A percentile compares a stretch with the other conserved stretches of the same genome.
phyloP scores from a whole-genome alignment of 2,888 invertebrate species.

The Pseudococcus jackbeardsleyi region DNA sequence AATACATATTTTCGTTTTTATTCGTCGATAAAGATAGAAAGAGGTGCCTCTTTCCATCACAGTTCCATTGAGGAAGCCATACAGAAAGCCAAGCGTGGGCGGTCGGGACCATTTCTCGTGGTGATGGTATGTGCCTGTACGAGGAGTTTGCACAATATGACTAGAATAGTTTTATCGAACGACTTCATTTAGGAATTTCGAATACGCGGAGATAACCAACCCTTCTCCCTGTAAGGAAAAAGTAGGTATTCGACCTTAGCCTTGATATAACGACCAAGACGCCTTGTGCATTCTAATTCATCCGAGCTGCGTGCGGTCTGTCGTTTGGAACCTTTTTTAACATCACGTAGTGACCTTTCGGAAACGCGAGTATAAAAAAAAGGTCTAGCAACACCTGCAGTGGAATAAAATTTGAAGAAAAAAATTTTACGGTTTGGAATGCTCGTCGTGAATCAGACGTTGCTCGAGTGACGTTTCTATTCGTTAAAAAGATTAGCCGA shows the following conservation, averaged over 20 bases:
- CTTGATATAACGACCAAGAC: slow-evolving; percentile 20
- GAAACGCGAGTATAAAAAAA: not conserved
- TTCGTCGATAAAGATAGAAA: too few species aligned
- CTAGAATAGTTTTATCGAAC: not conserved
- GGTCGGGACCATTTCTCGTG: not conserved
- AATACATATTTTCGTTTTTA: not conserved
- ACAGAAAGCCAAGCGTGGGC: not conserved
- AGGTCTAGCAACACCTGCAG: not conserved
- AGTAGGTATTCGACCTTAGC: slow-evolving; percentile 33
- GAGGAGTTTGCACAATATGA: not conserved
- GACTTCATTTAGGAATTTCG: slow-evolving; percentile 21
- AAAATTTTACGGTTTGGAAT: slow-evolving; percentile 19
- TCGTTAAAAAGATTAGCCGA: not conserved
- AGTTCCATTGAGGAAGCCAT: too few species aligned
- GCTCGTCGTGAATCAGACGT: slow-evolving; percentile 12
- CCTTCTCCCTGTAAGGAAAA: not conserved
- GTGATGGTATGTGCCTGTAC: not conserved
- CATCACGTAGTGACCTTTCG: slow-evolving; percentile 29
- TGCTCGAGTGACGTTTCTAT: not conserved
- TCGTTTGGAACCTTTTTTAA: not conserved
- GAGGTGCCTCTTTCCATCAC: too few species aligned
- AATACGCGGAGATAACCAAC: not conserved
- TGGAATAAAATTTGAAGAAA: not conserved
- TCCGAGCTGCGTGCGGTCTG: slow-evolving; percentile 9
- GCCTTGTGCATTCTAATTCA: slow-evolving; percentile 15